Evolutionary conservation across 2,797 vertebrate genomes (phyloP).

Genomic region (Sibirionetta formosa): DNA sequence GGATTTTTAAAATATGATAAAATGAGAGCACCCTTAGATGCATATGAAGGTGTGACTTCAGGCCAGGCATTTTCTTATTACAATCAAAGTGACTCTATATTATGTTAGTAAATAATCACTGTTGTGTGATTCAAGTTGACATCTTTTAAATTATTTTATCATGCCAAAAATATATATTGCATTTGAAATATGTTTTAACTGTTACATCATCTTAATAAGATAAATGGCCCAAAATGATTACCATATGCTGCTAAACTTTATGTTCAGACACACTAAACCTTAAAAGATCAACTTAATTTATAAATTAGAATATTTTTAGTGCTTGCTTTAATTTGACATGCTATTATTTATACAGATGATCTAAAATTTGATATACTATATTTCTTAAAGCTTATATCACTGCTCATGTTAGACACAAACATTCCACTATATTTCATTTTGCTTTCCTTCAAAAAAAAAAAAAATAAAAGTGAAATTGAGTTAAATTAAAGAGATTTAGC

Average conservation of each 20-base stretch:
- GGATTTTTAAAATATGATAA: slow-evolving; percentile 87
- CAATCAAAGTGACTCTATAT: slow-evolving; percentile 82
- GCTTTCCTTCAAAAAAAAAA: background rate
- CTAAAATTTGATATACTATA: background rate
- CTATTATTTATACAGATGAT: slow-evolving; percentile 22
- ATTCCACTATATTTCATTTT: background rate
- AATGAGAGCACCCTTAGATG: slow-evolving; percentile 84
- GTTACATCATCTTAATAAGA: slow-evolving; percentile 72
- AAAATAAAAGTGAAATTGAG: background rate
- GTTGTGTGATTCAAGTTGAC: slow-evolving; percentile 78
- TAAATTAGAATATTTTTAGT: slow-evolving; percentile 32
- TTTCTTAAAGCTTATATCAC: slow-evolving; percentile 5
- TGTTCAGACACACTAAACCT: slow-evolving; percentile 31
- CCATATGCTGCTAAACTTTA: slow-evolving; percentile 58
- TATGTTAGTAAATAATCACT: slow-evolving; percentile 78
- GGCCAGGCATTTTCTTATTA: slow-evolving; percentile 85
- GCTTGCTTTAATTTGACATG: slow-evolving; percentile 24
- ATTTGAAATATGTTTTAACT: slow-evolving; percentile 77
- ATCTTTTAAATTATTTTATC: slow-evolving; percentile 81
- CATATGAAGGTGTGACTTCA: slow-evolving; percentile 82
- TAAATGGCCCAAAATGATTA: slow-evolving; percentile 58
- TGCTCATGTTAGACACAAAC: background rate
- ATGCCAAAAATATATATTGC: slow-evolving; percentile 71
- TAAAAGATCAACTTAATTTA: slow-evolving; percentile 61
- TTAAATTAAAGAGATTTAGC: background rate